These are phyloP conservation scores for Hypomecis atomaria DNA, from an alignment of 2,888 invertebrate species.

Conservation along the genomic window DNA sequence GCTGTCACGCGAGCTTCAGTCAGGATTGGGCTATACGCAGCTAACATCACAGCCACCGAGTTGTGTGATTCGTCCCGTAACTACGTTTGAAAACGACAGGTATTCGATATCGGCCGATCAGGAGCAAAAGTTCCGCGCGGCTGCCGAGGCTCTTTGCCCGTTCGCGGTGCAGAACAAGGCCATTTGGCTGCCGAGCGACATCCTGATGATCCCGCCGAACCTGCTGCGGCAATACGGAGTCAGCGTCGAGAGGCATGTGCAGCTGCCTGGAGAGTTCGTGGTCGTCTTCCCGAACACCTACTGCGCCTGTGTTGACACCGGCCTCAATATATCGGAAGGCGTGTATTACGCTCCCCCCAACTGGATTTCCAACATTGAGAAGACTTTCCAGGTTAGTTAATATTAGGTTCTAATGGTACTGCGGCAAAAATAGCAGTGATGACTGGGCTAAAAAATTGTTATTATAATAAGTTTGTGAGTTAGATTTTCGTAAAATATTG, in stretches of 20 bases:
- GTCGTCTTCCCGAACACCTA: constrained; percentile 94
- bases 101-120: constrained; percentile 93
- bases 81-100: constrained; percentile 65
- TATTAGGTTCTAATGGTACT: too few relatives aligned
- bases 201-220: constrained; percentile 95
- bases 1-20: too few relatives aligned
- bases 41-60: too few relatives aligned
- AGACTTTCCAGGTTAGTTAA: constrained; percentile 87
- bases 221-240: constrained; percentile 91
- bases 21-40: too few relatives aligned
- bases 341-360: constrained; percentile 94
- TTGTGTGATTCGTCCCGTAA: not conserved
- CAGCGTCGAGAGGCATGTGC: constrained; percentile 90
- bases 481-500: too few relatives aligned
- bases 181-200: constrained; percentile 96
- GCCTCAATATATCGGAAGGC: constrained; percentile 95
- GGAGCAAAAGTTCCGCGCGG: constrained; percentile 89
- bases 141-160: constrained; percentile 91
- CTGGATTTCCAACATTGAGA: constrained; percentile 90
- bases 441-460: too few relatives aligned
- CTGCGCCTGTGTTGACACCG: constrained; percentile 94
- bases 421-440: too few relatives aligned
- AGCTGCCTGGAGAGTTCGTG: constrained; percentile 94
- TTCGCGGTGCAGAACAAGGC: constrained; percentile 92
- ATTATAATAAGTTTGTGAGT: too few relatives aligned